These are phyloP conservation scores for Brenthis hecate DNA, from an alignment of 2,888 invertebrate genomes.

Conservation along the genomic window DNA sequence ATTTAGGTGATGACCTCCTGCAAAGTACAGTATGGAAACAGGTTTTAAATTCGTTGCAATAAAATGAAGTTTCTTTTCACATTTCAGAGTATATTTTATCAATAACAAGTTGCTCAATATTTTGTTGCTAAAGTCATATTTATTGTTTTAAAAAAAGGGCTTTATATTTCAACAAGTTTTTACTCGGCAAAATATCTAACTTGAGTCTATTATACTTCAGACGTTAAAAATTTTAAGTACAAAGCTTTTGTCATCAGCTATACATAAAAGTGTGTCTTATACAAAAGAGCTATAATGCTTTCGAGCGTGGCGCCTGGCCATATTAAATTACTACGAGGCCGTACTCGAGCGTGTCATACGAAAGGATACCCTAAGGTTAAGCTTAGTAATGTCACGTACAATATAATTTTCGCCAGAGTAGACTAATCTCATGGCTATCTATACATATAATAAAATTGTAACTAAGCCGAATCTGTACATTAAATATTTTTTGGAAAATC, in stretches of 20 bases:
- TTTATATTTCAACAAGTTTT: too few species aligned
- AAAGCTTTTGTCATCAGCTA: slow-evolving; percentile 38
- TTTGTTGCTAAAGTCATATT: too few species aligned
- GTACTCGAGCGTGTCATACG: slow-evolving; percentile 65
- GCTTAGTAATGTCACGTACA: slow-evolving; percentile 62
- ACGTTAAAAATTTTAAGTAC: neutral
- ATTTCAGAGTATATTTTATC: neutral
- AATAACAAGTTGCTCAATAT: neutral
- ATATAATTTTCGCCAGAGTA: slow-evolving; percentile 26
- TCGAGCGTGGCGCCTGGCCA: slow-evolving; percentile 67
- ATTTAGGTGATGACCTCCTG: slow-evolving; percentile 18
- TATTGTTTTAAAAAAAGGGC: too few species aligned
- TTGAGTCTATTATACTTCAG: too few species aligned
- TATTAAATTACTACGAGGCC: slow-evolving; percentile 76
- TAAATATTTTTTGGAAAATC: too few species aligned
- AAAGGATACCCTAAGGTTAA: slow-evolving; percentile 73
- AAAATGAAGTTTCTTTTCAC: neutral
- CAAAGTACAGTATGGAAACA: slow-evolving; percentile 4
- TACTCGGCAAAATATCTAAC: too few species aligned
- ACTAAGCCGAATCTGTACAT: too few species aligned
- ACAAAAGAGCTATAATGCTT: slow-evolving; percentile 62
- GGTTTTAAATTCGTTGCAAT: slow-evolving; percentile 4
- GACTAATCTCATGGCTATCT: neutral
- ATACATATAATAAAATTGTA: too few species aligned
- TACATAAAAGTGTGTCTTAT: neutral